phyloP scores from a whole-genome alignment of 2,113 vertebrate species.

The Crypturellus undulatus region DNA sequence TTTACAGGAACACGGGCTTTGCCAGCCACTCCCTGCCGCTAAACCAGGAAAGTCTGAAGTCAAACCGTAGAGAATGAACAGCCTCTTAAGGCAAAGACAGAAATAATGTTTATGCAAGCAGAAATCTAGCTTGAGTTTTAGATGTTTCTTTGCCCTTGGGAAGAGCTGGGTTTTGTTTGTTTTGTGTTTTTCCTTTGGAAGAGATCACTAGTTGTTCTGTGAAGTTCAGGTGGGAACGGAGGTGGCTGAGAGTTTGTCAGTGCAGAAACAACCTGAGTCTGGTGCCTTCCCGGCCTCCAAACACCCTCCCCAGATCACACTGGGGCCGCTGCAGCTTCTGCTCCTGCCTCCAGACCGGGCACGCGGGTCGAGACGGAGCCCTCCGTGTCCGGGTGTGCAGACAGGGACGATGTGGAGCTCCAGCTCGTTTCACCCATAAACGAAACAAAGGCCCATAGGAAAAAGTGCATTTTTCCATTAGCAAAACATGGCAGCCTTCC shows the following conservation, averaged over 20 bases:
- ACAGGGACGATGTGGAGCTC: neutral
- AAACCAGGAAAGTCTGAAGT: neutral
- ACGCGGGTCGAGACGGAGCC: neutral
- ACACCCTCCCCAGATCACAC: neutral
- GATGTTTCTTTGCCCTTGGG: neutral
- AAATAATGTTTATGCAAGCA: neutral
- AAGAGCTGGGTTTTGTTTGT: neutral
- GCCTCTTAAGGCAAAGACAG: neutral
- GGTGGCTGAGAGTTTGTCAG: neutral
- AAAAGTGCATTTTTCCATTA: neutral
- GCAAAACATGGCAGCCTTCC: neutral
- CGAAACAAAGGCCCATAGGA: neutral
- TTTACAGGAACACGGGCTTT: too few species aligned
- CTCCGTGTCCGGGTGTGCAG: neutral
- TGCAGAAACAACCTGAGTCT: neutral
- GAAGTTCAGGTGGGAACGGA: neutral
- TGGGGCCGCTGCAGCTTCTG: neutral
- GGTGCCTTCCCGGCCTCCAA: neutral
- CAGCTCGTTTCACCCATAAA: neutral
- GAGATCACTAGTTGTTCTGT: neutral
- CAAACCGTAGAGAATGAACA: neutral
- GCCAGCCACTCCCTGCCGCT: neutral
- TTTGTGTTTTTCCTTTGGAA: neutral
- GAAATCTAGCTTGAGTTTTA: neutral
- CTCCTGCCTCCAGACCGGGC: neutral